Evolutionary conservation across 2,888 invertebrate genomes (phyloP).

Genomic region (Drosophila melanosoma): DNA sequence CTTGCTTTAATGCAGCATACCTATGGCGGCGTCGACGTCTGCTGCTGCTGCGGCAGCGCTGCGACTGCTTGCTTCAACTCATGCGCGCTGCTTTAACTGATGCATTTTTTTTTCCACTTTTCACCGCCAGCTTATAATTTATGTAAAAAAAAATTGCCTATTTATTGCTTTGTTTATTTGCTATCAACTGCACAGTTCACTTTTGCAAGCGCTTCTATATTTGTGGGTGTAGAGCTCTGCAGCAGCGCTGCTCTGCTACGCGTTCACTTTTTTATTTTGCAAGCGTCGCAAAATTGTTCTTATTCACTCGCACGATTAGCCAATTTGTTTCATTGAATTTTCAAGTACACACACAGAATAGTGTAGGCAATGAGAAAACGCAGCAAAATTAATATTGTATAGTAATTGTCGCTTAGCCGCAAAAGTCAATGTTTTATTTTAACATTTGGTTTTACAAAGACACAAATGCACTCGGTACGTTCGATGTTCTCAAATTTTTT

Average conservation of each 20-base stretch:
- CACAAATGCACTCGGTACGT: slow-evolving; percentile 61
- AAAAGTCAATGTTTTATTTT: slow-evolving; percentile 76
- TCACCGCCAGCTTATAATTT: slow-evolving; percentile 41
- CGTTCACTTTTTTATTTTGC: slow-evolving; percentile 58
- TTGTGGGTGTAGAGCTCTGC: slow-evolving; percentile 35
- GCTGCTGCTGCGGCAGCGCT: slow-evolving; percentile 42
- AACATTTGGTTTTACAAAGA: slow-evolving; percentile 82
- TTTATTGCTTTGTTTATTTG: slow-evolving; percentile 41
- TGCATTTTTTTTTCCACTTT: slow-evolving; percentile 52
- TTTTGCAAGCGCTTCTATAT: slow-evolving; percentile 16
- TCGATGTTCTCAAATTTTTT: slow-evolving; percentile 78
- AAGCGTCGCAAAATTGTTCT: slow-evolving; percentile 55
- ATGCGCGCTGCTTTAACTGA: slow-evolving; percentile 41
- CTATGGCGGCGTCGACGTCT: slow-evolving; percentile 43
- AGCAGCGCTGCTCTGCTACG: slow-evolving; percentile 46
- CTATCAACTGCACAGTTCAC: slow-evolving; percentile 36
- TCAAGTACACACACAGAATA: slow-evolving; percentile 46
- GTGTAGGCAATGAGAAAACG: slow-evolving; percentile 24
- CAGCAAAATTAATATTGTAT: slow-evolving; percentile 28
- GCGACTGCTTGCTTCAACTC: slow-evolving; percentile 49
- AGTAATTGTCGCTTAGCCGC: slow-evolving; percentile 37
- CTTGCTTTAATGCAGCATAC: slow-evolving; percentile 59
- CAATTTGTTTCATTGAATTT: slow-evolving; percentile 62
- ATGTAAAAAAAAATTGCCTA: slow-evolving; percentile 33
- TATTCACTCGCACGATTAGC: slow-evolving; percentile 61